Evolutionary conservation across 2,113 vertebrate genomes (phyloP), one percentile per base, ranked within the genome.

Genomic region (Corythaeola cristata): DNA sequence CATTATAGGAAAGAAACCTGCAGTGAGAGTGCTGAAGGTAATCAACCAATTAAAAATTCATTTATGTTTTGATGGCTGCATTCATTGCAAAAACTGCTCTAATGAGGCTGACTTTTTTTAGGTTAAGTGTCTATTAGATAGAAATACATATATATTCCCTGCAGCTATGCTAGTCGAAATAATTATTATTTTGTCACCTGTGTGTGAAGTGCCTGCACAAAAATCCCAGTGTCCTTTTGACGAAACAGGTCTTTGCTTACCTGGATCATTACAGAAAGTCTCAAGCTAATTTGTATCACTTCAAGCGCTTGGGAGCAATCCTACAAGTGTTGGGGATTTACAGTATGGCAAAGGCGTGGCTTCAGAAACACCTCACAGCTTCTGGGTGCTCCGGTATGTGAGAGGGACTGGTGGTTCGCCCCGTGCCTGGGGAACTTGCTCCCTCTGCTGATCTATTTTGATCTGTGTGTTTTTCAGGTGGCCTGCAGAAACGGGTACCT

Each of bases 311-410:
- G 73, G 74, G n/a, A 85, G 22, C 30, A 78, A 33, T 49, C 50
- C 50, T 94, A 26, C 64, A 22, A 30, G 24, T 17, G 17, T 18
- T 45, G 6, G 39, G 63, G 59, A 30, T 56, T 64, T 18, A 49
- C n/a, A 12, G 11, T 35, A 15, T 16, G 56, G 35, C 56, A 39
- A 3, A 39, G 2, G 5, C 47, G 50, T 2, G 0, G 5, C 26
- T 76, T 26, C 33, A 52, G 52, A 72, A 75, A 55, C 41, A 44
- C 30, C 49, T 49, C 49, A 21, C 49, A 49, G 49, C 49, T 49
- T 23, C 21, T 23, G 21, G 19, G 6, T 23, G 41, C 33, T 35
- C 4, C 7, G 8, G 13, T 37, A 56, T 33, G 5, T 15, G 35
- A 45, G 39, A 41, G 24, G 39, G 39, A 41, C 32, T 2, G 1